phyloP scores from a whole-genome alignment of 2,797 vertebrate species.

The Galaxias olidus region DNA sequence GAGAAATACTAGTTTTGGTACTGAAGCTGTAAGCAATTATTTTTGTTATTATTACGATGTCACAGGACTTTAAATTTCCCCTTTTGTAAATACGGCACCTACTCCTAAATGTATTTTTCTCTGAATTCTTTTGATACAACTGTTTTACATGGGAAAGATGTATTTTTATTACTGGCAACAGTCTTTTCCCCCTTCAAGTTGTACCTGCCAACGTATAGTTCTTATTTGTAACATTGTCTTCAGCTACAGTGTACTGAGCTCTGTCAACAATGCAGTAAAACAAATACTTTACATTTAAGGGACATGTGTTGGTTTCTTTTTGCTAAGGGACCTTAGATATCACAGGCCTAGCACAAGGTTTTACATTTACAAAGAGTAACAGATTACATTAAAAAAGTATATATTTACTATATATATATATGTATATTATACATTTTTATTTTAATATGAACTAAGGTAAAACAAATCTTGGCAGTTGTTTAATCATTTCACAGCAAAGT shows the following conservation, averaged over 20 bases:
- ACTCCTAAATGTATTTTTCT: slow-evolving; percentile 30
- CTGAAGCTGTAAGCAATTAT: slow-evolving; percentile 55
- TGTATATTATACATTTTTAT: no score
- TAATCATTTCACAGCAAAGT: no score
- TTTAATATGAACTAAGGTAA: no score
- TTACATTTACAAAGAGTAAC: not conserved
- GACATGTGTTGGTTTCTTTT: not conserved
- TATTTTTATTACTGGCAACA: slow-evolving; percentile 58
- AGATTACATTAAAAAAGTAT: not conserved
- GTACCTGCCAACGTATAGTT: slow-evolving; percentile 23
- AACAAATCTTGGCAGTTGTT: no score
- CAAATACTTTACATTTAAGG: slow-evolving; percentile 15
- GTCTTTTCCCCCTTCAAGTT: slow-evolving; percentile 32
- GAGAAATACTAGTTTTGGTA: slow-evolving; percentile 53
- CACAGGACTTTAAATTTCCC: slow-evolving; percentile 28
- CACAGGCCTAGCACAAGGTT: not conserved
- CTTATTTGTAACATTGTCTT: slow-evolving; percentile 30
- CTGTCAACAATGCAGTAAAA: slow-evolving; percentile 59
- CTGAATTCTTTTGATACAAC: slow-evolving; percentile 49
- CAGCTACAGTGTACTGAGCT: slow-evolving; percentile 14
- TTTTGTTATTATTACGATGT: slow-evolving; percentile 29
- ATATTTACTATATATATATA: no score
- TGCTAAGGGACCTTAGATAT: not conserved
- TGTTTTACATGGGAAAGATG: slow-evolving; percentile 41
- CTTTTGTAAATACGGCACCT: slow-evolving; percentile 63